Conservation (phyloP, 1,140 invertebrate genomes). For the Choristoneura fumiferana region DNA sequence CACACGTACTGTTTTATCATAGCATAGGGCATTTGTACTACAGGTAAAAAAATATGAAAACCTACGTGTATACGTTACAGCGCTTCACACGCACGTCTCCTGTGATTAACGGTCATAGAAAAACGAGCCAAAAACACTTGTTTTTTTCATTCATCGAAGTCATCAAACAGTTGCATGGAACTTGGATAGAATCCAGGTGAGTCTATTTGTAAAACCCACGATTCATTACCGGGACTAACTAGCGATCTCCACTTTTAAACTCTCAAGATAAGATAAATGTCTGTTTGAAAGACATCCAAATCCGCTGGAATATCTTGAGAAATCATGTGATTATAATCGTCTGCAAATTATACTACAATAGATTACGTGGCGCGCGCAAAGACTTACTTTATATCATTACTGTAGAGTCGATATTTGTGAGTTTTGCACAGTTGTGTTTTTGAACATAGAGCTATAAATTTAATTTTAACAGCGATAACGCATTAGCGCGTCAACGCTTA, state of each 20-base stretch:
- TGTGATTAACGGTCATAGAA: slow-evolving; percentile 37
- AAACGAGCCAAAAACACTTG: slow-evolving; percentile 2
- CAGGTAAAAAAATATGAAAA: neutral
- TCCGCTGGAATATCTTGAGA: slow-evolving; percentile 11
- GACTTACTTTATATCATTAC: neutral
- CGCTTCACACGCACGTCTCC: slow-evolving; percentile 47
- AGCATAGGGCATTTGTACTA: neutral
- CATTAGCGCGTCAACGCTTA: slow-evolving; percentile 20
- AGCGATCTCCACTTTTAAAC: slow-evolving; percentile 1
- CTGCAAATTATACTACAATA: slow-evolving; percentile 23
- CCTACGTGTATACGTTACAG: slow-evolving; percentile 23
- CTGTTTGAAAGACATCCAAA: slow-evolving; percentile 1
- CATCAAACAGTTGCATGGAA: slow-evolving; percentile 10
- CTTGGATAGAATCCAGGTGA: slow-evolving; percentile 8
- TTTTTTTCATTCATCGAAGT: neutral
- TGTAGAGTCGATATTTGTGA: neutral
- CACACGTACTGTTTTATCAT: too few species aligned
- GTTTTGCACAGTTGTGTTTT: neutral
- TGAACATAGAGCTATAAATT: slow-evolving; percentile 17
- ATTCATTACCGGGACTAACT: neutral
- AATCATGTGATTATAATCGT: slow-evolving; percentile 44
- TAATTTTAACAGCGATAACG: slow-evolving; percentile 24
- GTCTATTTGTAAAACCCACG: slow-evolving; percentile 10
- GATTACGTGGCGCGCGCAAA: neutral
- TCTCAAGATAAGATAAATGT: slow-evolving; percentile 11